A percentile compares a stretch with the other conserved stretches of the same genome.
These are phyloP conservation scores for Drosophila histrio DNA, from an alignment of 2,888 invertebrate species.

Conservation along the genomic window DNA sequence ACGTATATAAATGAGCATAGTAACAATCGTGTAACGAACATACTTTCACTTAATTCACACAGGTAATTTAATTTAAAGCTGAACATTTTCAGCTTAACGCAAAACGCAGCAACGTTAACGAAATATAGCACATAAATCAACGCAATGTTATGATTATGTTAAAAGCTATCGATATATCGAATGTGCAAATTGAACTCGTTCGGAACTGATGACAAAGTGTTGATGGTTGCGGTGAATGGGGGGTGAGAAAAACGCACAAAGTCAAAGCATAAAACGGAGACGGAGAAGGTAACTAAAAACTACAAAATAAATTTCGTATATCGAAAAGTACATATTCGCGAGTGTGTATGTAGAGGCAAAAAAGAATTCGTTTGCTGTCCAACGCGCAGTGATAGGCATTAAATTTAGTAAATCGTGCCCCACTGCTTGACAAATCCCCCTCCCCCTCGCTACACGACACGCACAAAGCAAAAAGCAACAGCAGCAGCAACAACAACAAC, in stretches of 20 bases:
- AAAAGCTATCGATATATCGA: constrained; percentile 7
- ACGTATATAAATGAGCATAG: background rate
- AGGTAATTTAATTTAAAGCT: background rate
- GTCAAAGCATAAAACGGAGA: constrained; percentile 32
- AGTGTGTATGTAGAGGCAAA: background rate
- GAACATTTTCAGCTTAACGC: constrained; percentile 1
- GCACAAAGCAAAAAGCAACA: constrained; percentile 8
- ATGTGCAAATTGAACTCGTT: constrained; percentile 19
- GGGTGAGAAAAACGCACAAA: constrained; percentile 47
- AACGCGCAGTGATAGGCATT: background rate
- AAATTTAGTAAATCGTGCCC: background rate
- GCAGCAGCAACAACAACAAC: background rate
- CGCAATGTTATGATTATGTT: constrained; percentile 11
- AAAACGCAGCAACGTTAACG: constrained; percentile 1
- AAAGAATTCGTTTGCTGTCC: too few relatives aligned
- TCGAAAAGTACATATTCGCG: constrained; percentile 7
- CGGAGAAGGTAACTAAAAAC: constrained; percentile 33
- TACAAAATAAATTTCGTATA: background rate
- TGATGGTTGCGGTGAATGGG: constrained; percentile 23
- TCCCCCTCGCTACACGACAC: background rate
- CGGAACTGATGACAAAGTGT: constrained; percentile 10
- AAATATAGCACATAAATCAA: background rate
- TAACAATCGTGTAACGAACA: background rate
- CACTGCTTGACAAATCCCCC: background rate
- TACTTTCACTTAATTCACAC: too few relatives aligned